Evolutionary conservation across 2,888 invertebrate genomes (phyloP).

Genomic region (Tuberolachnus salignus): DNA sequence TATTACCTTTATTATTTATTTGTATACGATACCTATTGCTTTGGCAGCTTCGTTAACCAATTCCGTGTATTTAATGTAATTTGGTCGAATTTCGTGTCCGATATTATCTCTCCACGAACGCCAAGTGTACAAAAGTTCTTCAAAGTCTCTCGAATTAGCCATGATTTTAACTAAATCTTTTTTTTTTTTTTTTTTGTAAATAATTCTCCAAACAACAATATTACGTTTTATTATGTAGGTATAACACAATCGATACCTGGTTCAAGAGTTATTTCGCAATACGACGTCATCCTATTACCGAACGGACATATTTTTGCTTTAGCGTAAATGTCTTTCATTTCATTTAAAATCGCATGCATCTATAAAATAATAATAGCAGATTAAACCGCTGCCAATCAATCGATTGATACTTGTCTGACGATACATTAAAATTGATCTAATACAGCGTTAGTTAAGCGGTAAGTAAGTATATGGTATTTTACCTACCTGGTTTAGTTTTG

Average conservation of each 20-base stretch:
- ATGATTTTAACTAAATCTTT: conserved; percentile 71
- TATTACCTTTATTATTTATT: no score
- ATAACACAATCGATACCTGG: conserved; percentile 62
- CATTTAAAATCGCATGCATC: conserved; percentile 65
- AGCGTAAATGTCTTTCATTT: conserved; percentile 81
- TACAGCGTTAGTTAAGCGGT: no score
- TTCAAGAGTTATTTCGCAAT: conserved; percentile 64
- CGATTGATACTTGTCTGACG: no score
- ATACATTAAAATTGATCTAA: no score
- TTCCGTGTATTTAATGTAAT: conserved; percentile 79
- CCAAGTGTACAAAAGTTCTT: conserved; percentile 80
- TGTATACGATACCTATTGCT: conserved; percentile 75
- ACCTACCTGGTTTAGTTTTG: conserved; percentile 74
- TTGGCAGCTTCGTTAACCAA: conserved; percentile 80
- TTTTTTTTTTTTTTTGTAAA: conserved; percentile 15
- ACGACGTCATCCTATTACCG: conserved; percentile 62
- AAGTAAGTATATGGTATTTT: conserved; percentile 66
- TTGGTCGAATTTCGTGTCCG: conserved; percentile 76
- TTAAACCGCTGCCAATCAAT: no score
- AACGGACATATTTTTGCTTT: conserved; percentile 76
- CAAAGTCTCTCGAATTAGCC: conserved; percentile 75
- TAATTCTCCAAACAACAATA: not conserved
- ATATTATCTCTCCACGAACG: conserved; percentile 79
- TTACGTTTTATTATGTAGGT: not conserved
- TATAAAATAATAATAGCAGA: not conserved